Evolutionary conservation across 2,888 invertebrate species (phyloP).

Genomic region (Steinernema scapterisci): DNA sequence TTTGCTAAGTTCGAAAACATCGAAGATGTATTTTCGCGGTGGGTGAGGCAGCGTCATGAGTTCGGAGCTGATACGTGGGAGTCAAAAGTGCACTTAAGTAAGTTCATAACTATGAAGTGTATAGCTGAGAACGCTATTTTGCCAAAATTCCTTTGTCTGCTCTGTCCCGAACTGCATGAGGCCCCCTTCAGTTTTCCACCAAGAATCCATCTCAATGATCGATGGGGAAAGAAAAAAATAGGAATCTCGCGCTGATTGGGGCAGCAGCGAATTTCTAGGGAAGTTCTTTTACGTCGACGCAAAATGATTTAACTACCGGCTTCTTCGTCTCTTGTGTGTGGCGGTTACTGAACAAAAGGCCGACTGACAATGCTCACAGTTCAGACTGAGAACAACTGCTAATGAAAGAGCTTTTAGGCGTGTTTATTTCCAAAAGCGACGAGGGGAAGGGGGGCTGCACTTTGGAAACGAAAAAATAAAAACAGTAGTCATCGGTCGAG

Average conservation of each 20-base stretch:
- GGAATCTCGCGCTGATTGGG: constrained; percentile 10
- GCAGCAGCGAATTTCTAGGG: neutral
- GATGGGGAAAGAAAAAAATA: constrained; percentile 15
- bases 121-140: too few relatives aligned
- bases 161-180: neutral
- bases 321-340: constrained; percentile 3
- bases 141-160: neutral
- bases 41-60: too few relatives aligned
- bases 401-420: neutral
- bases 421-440: neutral
- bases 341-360: neutral
- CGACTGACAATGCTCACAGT: neutral
- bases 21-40: too few relatives aligned
- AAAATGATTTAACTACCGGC: constrained; percentile 28
- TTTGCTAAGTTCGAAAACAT: too few relatives aligned
- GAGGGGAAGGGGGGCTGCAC: neutral
- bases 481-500: neutral
- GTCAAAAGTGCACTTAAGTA: too few relatives aligned
- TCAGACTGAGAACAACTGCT: constrained; percentile 9
- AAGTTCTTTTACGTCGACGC: constrained; percentile 22
- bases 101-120: too few relatives aligned
- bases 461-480: neutral
- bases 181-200: neutral
- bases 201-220: constrained; percentile 1
- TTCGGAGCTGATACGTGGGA: too few relatives aligned